Conservation (phyloP, 2,797 vertebrate species). For the Falco peregrinus region DNA sequence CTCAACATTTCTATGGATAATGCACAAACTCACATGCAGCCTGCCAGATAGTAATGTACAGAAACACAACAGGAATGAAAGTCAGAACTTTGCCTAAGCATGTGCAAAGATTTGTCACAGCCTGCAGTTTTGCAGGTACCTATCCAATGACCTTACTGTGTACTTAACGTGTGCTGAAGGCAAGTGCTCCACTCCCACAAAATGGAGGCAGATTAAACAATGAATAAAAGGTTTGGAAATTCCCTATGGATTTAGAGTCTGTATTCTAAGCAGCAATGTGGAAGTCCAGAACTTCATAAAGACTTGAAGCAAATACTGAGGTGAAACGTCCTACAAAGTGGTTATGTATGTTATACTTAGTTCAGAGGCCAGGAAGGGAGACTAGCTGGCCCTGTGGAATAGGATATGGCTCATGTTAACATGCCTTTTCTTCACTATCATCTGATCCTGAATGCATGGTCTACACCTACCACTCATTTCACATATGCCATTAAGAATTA, state of each 20-base stretch:
- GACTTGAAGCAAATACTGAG: background rate
- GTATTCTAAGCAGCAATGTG: background rate
- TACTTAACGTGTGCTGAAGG: background rate
- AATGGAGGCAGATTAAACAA: background rate
- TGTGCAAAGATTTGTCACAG: slow-evolving; percentile 40
- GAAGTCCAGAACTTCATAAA: background rate
- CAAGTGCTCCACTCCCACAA: background rate
- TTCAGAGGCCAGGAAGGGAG: background rate
- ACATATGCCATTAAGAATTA: background rate
- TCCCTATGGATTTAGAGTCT: background rate
- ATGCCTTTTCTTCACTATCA: background rate
- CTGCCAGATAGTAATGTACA: background rate
- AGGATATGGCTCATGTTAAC: background rate
- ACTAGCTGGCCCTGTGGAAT: background rate
- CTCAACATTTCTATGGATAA: background rate
- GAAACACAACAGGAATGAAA: background rate
- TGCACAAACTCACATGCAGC: background rate
- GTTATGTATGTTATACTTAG: fast-evolving
- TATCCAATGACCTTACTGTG: background rate
- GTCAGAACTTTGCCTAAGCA: slow-evolving; percentile 26
- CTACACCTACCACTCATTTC: background rate
- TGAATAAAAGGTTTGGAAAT: slow-evolving; percentile 4
- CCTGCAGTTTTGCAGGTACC: slow-evolving; percentile 20
- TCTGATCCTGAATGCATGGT: background rate
- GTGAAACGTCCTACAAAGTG: background rate